phyloP scores from a whole-genome alignment of 2,888 invertebrate genomes.

The Suillia variegata region DNA sequence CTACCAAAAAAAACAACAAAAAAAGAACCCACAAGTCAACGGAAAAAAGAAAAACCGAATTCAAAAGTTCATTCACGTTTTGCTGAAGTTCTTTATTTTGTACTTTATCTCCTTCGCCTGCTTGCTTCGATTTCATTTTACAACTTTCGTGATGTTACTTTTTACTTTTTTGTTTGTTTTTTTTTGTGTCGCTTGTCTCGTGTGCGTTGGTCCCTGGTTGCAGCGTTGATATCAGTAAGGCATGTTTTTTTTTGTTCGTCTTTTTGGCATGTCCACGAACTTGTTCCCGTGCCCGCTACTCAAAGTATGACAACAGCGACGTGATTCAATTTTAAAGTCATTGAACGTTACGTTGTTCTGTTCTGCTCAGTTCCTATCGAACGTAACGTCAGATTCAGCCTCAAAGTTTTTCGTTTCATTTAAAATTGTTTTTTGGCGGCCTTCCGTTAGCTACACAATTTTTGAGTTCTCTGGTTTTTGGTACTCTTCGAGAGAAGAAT shows the following conservation, averaged over 20 bases:
- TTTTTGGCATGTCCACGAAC: background rate
- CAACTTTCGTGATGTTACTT: background rate
- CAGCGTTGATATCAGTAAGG: background rate
- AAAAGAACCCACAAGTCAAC: too few species aligned
- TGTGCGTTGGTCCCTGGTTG: background rate
- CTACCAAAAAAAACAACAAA: background rate
- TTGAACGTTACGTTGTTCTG: background rate
- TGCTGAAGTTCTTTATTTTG: background rate
- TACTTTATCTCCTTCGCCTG: too few species aligned
- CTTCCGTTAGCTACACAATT: background rate
- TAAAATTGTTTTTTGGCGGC: background rate
- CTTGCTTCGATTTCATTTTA: background rate
- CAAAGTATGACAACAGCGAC: background rate
- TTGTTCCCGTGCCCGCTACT: background rate
- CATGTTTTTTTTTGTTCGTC: background rate
- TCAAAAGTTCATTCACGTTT: constrained; percentile 1
- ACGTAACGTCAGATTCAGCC: background rate
- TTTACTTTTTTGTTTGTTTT: background rate
- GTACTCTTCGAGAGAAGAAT: background rate
- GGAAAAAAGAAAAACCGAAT: too few species aligned
- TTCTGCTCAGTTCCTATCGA: too few species aligned
- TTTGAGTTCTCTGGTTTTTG: background rate
- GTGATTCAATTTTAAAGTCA: constrained; percentile 6
- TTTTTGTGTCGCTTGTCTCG: too few species aligned
- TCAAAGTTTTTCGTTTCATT: too few species aligned